Evolutionary conservation across 2,888 invertebrate species (phyloP).

Genomic region (Noctua pronuba): DNA sequence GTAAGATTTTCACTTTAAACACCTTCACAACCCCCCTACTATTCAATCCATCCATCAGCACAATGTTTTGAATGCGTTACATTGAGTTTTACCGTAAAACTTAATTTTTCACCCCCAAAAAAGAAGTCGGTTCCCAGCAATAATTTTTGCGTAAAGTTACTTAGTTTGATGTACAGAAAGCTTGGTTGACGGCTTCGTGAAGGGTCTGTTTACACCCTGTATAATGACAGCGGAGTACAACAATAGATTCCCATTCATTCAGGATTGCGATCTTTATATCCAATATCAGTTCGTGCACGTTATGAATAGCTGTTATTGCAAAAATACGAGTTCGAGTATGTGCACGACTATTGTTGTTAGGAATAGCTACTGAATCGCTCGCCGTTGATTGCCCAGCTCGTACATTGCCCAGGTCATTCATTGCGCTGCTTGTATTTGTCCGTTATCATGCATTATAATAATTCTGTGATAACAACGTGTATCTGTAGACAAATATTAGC

Average conservation of each 20-base stretch:
- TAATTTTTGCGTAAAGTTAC: too few species aligned
- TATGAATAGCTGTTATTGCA: conserved; percentile 8
- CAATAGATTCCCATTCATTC: background rate
- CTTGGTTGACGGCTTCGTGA: too few species aligned
- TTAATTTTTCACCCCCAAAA: too few species aligned
- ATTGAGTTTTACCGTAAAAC: too few species aligned
- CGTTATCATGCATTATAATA: background rate
- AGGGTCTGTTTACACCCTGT: too few species aligned
- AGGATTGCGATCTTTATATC: conserved; percentile 1
- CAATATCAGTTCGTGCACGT: conserved; percentile 27
- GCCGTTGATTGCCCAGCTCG: conserved; percentile 13
- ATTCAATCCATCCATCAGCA: too few species aligned
- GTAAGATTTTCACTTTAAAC: too few species aligned
- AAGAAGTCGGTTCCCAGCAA: too few species aligned
- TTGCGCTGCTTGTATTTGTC: background rate
- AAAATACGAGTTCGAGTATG: conserved; percentile 5
- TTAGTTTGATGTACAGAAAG: too few species aligned
- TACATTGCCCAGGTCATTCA: background rate
- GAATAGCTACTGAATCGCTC: conserved; percentile 4
- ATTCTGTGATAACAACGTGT: background rate
- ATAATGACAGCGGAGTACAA: background rate
- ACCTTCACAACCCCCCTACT: too few species aligned
- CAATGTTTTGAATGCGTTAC: too few species aligned
- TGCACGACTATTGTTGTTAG: conserved; percentile 15
- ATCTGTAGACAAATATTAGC: conserved; percentile 2